These are phyloP conservation scores for Liasis olivaceus DNA, from an alignment of 2,797 vertebrate species.

Conservation along the genomic window DNA sequence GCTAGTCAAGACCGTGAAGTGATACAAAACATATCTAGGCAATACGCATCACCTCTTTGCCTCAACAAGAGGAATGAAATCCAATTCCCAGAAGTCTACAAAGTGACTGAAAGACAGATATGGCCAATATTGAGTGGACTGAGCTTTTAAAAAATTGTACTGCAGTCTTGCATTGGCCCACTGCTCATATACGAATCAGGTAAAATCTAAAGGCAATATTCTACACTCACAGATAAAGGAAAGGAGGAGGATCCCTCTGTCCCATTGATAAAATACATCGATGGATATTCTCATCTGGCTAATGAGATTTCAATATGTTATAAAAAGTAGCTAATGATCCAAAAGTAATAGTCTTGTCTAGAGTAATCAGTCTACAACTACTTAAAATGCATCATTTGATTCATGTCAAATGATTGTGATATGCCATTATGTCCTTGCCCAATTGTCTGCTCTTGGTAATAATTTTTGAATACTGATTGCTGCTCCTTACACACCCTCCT, in stretches of 20 bases:
- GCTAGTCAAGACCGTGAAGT: neutral
- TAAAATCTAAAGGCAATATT: neutral
- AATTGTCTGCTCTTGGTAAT: neutral
- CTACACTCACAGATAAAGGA: neutral
- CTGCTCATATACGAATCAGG: neutral
- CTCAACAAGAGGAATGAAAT: neutral
- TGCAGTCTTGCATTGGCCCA: neutral
- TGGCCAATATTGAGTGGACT: neutral
- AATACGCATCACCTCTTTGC: neutral
- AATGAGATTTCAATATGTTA: slow-evolving; percentile 9
- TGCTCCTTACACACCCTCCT: neutral
- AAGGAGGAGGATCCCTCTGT: neutral
- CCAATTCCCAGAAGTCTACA: neutral
- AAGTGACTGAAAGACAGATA: neutral
- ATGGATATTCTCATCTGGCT: neutral
- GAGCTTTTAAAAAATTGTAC: neutral
- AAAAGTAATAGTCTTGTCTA: neutral
- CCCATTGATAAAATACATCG: neutral
- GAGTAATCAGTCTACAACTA: neutral
- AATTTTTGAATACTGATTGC: neutral
- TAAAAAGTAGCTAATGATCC: neutral
- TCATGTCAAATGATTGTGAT: neutral
- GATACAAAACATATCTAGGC: neutral
- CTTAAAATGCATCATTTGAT: neutral
- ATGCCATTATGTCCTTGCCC: neutral